phyloP scores from a whole-genome alignment of 2,888 invertebrate genomes.

The Trichopria drosophilae region DNA sequence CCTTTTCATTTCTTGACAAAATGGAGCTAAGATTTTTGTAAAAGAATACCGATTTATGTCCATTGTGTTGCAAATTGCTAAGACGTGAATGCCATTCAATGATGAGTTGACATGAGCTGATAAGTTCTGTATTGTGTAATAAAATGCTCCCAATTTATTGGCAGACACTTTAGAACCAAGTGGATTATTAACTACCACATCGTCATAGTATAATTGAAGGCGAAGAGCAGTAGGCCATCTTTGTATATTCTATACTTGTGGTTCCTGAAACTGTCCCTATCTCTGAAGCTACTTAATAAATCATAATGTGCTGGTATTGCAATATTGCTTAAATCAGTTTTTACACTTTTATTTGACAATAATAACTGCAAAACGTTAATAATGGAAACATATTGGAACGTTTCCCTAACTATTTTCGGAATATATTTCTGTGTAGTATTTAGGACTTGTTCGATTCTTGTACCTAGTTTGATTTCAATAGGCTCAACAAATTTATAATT shows the following conservation, averaged over 20 bases:
- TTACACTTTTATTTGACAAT: too few species aligned
- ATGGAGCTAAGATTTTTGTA: constrained; percentile 4
- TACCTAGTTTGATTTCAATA: constrained; percentile 10
- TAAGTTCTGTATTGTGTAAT: constrained; percentile 28
- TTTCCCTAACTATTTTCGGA: constrained; percentile 23
- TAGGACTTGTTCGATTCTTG: constrained; percentile 22
- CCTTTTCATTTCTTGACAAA: constrained; percentile 9
- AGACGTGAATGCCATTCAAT: constrained; percentile 16
- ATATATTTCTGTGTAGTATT: constrained; percentile 20
- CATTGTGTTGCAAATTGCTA: constrained; percentile 8
- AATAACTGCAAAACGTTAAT: constrained; percentile 25
- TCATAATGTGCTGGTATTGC: constrained; percentile 22
- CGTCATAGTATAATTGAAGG: constrained; percentile 33
- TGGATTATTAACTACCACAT: constrained; percentile 29
- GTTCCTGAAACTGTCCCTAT: constrained; percentile 22
- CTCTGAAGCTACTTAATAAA: constrained; percentile 20
- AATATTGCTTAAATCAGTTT: too few species aligned
- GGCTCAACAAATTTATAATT: constrained; percentile 18
- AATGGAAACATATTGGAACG: constrained; percentile 20
- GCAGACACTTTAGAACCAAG: constrained; percentile 30
- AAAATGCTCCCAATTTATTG: constrained; percentile 30
- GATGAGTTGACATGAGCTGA: constrained; percentile 22
- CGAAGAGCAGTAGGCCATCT: constrained; percentile 15
- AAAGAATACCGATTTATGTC: constrained; percentile 23
- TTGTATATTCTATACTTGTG: constrained; percentile 27